Evolutionary conservation across 2,888 invertebrate species (phyloP).

Genomic region (Notocelia uddmanniana): DNA sequence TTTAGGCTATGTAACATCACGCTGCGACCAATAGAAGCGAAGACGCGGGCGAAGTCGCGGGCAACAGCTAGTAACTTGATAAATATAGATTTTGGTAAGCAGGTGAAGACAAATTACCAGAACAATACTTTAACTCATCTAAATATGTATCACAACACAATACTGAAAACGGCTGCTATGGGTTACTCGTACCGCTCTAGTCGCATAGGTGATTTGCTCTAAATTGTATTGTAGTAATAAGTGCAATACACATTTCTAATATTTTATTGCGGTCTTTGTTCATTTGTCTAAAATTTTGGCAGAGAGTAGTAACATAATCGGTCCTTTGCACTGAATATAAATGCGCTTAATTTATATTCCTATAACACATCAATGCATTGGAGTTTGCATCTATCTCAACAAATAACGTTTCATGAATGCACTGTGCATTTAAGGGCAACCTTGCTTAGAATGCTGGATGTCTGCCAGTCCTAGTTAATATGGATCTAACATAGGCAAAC

Average conservation of each 20-base stretch:
- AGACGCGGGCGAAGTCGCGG: no score
- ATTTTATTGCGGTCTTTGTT: background rate
- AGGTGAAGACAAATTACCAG: no score
- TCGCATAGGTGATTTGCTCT: no score
- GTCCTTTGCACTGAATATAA: conserved; percentile 24
- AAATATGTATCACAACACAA: no score
- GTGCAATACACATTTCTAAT: background rate
- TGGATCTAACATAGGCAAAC: conserved; percentile 4
- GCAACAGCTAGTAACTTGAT: no score
- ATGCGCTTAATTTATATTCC: conserved; percentile 11
- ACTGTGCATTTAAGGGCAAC: conserved; percentile 27
- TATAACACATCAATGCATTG: conserved; percentile 19
- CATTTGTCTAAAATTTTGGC: background rate
- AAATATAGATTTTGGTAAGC: no score
- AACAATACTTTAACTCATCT: no score
- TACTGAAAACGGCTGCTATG: no score
- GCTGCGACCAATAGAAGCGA: no score
- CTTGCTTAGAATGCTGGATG: conserved; percentile 33
- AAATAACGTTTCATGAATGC: conserved; percentile 19
- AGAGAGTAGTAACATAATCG: conserved; percentile 20
- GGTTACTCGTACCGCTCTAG: no score
- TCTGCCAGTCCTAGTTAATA: conserved; percentile 24
- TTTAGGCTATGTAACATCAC: no score
- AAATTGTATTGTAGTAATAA: no score
- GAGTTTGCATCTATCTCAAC: conserved; percentile 12